Percentiles rank a stretch among this genome's conserved stretches.
These are phyloP conservation scores for Bugulina stolonifera DNA, from an alignment of 2,888 invertebrate species.

Conservation along the genomic window DNA sequence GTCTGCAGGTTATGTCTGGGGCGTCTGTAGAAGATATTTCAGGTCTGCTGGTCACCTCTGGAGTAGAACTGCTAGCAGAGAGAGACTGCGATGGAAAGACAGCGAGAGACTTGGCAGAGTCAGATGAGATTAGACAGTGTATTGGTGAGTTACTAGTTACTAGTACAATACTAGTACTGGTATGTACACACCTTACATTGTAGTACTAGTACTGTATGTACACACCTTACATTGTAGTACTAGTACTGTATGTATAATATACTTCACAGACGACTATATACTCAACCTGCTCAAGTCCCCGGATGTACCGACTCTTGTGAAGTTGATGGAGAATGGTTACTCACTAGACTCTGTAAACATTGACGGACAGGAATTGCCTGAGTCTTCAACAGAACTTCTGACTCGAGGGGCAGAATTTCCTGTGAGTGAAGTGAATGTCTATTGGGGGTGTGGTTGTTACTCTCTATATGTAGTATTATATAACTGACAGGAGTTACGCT, in stretches of 20 bases:
- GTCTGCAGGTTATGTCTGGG: background rate
- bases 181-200: too few species aligned
- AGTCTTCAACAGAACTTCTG: background rate
- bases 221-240: too few species aligned
- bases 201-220: too few species aligned
- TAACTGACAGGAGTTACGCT: too few species aligned
- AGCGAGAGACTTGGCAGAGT: conserved; percentile 38
- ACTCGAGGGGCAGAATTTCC: background rate
- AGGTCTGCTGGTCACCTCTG: background rate
- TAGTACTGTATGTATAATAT: too few species aligned
- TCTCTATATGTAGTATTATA: too few species aligned
- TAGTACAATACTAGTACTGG: too few species aligned
- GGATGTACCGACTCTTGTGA: background rate
- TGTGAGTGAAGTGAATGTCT: background rate
- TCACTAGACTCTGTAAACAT: background rate
- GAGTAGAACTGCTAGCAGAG: conserved; percentile 33
- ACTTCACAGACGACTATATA: conserved; percentile 17
- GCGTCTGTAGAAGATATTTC: background rate
- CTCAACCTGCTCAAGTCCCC: background rate
- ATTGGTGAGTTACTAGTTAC: background rate
- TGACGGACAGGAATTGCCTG: background rate
- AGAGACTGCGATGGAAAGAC: conserved; percentile 38
- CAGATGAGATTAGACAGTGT: conserved; percentile 31
- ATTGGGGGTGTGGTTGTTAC: too few species aligned
- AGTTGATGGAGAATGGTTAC: conserved; percentile 10